These are phyloP conservation scores for Drosophila saltans DNA, from an alignment of 1,140 invertebrate genomes.

Conservation along the genomic window DNA sequence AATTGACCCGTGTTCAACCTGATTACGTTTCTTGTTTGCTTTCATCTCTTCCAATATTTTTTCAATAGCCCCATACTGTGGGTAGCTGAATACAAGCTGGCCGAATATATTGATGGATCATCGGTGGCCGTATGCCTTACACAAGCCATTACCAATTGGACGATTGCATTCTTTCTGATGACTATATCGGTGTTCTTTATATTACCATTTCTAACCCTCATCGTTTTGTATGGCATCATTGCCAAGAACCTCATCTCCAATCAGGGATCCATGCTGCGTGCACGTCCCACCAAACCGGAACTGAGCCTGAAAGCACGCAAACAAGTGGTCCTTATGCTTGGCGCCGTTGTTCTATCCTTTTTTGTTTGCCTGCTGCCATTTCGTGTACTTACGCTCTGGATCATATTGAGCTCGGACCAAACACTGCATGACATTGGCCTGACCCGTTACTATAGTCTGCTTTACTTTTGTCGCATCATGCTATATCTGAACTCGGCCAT, in stretches of 20 bases:
- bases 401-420: constrained; percentile 89
- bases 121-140: constrained; percentile 89
- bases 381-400: constrained; percentile 92
- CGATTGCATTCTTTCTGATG: constrained; percentile 90
- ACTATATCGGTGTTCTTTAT: constrained; percentile 93
- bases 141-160: constrained; percentile 88
- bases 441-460: constrained; percentile 92
- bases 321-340: constrained; percentile 94
- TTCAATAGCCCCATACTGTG: constrained; percentile 89
- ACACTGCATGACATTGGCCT: constrained; percentile 87
- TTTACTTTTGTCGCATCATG: constrained; percentile 94
- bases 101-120: constrained; percentile 88
- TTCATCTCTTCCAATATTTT: constrained; percentile 25
- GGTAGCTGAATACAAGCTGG: constrained; percentile 88
- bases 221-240: constrained; percentile 92
- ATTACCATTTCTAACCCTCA: constrained; percentile 90
- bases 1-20: constrained; percentile 36
- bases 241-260: constrained; percentile 92
- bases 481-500: constrained; percentile 94
- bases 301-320: constrained; percentile 86
- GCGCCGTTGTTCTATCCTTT: constrained; percentile 94
- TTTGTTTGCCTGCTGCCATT: constrained; percentile 95
- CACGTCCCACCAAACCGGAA: constrained; percentile 84
- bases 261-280: constrained; percentile 87
- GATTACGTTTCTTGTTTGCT: constrained; percentile 68